phyloP scores from a whole-genome alignment of 2,888 invertebrate species.

The Caradrina clavipalpis region DNA sequence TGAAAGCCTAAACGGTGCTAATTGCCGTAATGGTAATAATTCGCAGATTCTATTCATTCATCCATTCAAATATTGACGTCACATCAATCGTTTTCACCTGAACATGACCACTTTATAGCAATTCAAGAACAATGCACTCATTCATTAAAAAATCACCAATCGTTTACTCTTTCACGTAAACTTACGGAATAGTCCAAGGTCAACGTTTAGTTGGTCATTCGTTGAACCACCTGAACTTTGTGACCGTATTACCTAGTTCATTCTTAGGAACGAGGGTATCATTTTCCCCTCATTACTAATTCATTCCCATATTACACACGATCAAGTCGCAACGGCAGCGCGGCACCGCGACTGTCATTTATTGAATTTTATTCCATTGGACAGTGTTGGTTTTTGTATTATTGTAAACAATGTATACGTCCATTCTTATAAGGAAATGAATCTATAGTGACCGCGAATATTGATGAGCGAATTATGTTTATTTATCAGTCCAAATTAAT shows the following conservation, averaged over 20 bases:
- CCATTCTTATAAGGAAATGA: slow-evolving; percentile 22
- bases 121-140: slow-evolving; percentile 10
- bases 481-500: slow-evolving; percentile 5
- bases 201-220: slow-evolving; percentile 57
- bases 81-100: not conserved
- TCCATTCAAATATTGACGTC: not conserved
- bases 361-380: slow-evolving; percentile 39
- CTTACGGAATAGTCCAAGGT: not conserved
- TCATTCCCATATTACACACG: slow-evolving; percentile 26
- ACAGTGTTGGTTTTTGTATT: not conserved
- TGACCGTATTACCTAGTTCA: slow-evolving; percentile 10
- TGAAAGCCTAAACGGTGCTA: slow-evolving; percentile 25
- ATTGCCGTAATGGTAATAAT: slow-evolving; percentile 14
- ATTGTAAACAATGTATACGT: slow-evolving; percentile 17
- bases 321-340: not conserved
- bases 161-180: not conserved
- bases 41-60: slow-evolving; percentile 10
- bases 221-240: slow-evolving; percentile 26
- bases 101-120: not conserved
- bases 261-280: slow-evolving; percentile 11
- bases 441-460: slow-evolving; percentile 1
- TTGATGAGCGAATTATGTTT: not conserved
- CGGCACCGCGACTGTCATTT: slow-evolving; percentile 22
- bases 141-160: not conserved
- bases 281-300: slow-evolving; percentile 37